Conservation (phyloP, 1,140 invertebrate species). For the Heliothis virescens region DNA sequence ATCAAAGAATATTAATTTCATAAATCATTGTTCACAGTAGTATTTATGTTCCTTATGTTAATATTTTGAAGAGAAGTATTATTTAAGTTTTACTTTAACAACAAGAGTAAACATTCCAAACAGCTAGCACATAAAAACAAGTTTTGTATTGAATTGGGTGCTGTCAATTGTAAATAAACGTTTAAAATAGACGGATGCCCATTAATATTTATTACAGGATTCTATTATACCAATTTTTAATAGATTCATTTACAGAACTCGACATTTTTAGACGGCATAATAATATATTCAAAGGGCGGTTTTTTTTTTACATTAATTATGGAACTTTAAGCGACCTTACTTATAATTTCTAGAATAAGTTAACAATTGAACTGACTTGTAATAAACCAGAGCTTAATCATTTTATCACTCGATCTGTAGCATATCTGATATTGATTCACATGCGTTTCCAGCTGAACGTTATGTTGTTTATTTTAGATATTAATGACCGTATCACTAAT, state of each 20-base stretch:
- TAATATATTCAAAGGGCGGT: neutral
- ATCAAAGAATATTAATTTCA: conserved; percentile 5
- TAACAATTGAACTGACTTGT: conserved; percentile 55
- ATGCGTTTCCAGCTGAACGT: conserved; percentile 56
- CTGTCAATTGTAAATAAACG: neutral
- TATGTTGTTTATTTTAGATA: conserved; percentile 56
- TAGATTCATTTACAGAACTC: neutral
- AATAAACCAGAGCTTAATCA: conserved; percentile 50
- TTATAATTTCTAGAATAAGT: conserved; percentile 37
- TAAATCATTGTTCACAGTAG: conserved; percentile 8
- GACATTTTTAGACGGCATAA: neutral
- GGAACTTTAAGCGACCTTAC: neutral
- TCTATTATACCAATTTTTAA: too few relatives aligned
- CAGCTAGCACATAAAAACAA: conserved; percentile 6
- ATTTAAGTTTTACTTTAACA: neutral
- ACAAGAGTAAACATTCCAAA: conserved; percentile 14
- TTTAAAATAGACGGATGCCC: neutral
- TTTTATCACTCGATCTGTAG: conserved; percentile 60
- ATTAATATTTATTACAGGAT: neutral
- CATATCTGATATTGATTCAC: conserved; percentile 64
- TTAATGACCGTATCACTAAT: conserved; percentile 49
- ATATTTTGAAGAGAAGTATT: neutral
- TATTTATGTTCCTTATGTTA: neutral
- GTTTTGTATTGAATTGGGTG: neutral
- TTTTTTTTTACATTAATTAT: neutral